phyloP scores from a whole-genome alignment of 2,797 vertebrate species.

The Geotrypetes seraphini region DNA sequence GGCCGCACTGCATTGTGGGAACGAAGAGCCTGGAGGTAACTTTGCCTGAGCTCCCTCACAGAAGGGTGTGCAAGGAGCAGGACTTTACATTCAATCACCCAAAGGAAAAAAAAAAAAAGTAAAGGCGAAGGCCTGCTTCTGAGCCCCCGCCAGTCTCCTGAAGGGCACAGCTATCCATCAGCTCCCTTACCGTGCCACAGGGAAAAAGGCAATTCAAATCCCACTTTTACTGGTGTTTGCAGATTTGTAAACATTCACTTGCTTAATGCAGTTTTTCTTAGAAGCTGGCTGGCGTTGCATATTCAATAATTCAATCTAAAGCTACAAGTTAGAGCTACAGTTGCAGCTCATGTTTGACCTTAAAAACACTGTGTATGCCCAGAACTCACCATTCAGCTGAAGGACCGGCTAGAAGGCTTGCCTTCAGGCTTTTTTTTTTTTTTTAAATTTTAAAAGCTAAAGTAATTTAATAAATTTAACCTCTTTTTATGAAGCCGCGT shows the following conservation, averaged over 20 bases:
- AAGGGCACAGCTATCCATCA: constrained; percentile 2
- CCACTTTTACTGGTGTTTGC: too few species aligned
- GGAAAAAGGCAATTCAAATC: too few species aligned
- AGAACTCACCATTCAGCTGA: not conserved
- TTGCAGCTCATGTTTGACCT: not conserved
- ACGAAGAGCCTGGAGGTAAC: constrained; percentile 47
- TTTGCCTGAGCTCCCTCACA: constrained; percentile 29
- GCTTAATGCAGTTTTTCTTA: not conserved
- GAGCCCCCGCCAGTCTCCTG: not conserved
- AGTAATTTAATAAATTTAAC: too few species aligned
- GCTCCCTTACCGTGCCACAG: too few species aligned
- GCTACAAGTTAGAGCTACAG: not conserved
- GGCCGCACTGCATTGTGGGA: constrained; percentile 78
- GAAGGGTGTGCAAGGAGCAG: constrained; percentile 30
- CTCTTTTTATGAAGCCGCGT: too few species aligned
- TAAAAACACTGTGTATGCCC: not conserved
- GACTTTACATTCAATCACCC: constrained; percentile 19
- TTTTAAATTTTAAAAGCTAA: too few species aligned
- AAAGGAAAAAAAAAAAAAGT: constrained; percentile 21
- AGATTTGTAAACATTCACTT: not conserved
- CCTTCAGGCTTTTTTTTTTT: not conserved
- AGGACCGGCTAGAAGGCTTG: not conserved
- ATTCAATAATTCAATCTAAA: constrained; percentile 2
- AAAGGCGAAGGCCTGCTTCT: constrained; percentile 19
- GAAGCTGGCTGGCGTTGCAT: not conserved